Evolutionary conservation across 2,797 vertebrate species (phyloP).

Genomic region (Antrozous pallidus): DNA sequence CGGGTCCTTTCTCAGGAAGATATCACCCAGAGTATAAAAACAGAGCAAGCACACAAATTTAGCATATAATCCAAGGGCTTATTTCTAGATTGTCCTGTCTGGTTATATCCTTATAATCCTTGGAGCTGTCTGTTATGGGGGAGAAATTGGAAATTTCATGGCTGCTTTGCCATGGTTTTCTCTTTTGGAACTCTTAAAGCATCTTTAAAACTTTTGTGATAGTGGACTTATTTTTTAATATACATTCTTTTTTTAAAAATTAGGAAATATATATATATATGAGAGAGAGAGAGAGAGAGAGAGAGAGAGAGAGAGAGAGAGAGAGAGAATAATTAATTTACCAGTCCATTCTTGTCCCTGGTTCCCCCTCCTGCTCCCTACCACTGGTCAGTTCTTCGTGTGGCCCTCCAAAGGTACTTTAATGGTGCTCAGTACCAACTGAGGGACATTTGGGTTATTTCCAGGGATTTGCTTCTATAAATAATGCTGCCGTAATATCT

Average conservation of each 20-base stretch:
- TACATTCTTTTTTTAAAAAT: neutral
- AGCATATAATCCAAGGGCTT: neutral
- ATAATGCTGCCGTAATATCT: neutral
- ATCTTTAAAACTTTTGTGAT: neutral
- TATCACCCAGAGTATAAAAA: neutral
- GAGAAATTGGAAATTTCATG: conserved; percentile 3
- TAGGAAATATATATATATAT: neutral
- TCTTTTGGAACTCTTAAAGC: conserved; percentile 23
- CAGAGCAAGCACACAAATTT: neutral
- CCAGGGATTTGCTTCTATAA: neutral
- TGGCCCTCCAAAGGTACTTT: neutral
- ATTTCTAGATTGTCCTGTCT: neutral
- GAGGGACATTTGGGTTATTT: neutral
- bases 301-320: too few relatives aligned
- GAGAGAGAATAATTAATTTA: neutral
- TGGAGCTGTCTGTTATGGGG: neutral
- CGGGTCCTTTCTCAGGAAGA: neutral
- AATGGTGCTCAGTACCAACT: neutral
- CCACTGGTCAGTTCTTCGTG: neutral
- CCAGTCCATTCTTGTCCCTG: neutral
- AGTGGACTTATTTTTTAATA: neutral
- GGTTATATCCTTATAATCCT: neutral
- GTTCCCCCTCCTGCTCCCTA: neutral
- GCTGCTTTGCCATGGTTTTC: conserved; percentile 1
- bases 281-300: too few relatives aligned